Evolutionary conservation across 2,888 invertebrate species (phyloP).

Genomic region (Cephus rjabovi): DNA sequence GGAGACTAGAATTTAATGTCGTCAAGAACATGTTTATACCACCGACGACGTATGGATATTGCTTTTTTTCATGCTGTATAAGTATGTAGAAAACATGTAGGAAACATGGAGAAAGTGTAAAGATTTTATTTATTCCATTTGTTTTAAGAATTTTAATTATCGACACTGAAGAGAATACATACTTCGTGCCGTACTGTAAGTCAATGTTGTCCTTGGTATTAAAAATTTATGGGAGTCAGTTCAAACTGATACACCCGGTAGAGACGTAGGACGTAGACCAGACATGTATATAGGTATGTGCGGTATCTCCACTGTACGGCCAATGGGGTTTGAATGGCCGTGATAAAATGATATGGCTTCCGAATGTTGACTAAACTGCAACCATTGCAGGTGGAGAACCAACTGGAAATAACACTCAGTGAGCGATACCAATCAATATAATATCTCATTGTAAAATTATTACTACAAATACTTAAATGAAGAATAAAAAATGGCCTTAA

Average conservation of each 20-base stretch:
- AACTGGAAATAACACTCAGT: slow-evolving; percentile 63
- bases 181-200: not conserved
- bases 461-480: not conserved
- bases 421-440: slow-evolving; percentile 40
- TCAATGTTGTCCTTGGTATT: not conserved
- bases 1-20: not conserved
- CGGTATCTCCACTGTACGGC: slow-evolving; percentile 65
- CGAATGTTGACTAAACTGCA: slow-evolving; percentile 67
- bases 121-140: not conserved
- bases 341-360: slow-evolving; percentile 67
- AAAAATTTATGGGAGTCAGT: not conserved
- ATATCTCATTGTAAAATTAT: slow-evolving; percentile 12
- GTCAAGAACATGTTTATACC: not conserved
- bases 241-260: slow-evolving; percentile 45
- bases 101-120: not conserved
- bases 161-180: not conserved
- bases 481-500: not conserved
- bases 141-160: not conserved
- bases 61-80: not conserved
- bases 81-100: not conserved
- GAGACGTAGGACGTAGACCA: slow-evolving; percentile 47
- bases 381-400: slow-evolving; percentile 65
- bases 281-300: slow-evolving; percentile 57
- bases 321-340: slow-evolving; percentile 66
- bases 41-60: not conserved